Base-by-base conservation (phyloP, 2,797 vertebrate genomes). In the Sebastes kiyomatsui region DNA sequence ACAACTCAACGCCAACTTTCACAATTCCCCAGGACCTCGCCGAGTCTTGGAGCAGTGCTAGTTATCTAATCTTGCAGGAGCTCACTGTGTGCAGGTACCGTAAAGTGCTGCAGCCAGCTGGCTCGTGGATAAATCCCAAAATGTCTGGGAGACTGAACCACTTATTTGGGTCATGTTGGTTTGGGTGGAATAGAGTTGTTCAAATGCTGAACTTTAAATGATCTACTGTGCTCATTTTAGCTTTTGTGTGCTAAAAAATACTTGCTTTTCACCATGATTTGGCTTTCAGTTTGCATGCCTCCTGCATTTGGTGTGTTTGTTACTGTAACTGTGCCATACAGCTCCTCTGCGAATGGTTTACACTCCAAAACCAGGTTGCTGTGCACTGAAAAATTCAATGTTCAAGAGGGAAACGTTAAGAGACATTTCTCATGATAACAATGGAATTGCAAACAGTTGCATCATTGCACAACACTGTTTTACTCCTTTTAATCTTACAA, bases 401-500 rank as follows among this genome's bases (percentile, higher is more conserved):
- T 74, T 87, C 61, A 75, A 74, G 52, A 72, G 52, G 77, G 74
- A 80, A 87, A 80, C 3, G 2, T 73, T 75, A 83, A 81, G 74
- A 85, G 60, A 78, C 59, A 72, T 90, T 90, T 88, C 82, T 82
- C 73, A 27, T 67, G 76, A 72, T 79, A 90, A 91, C 84, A 90
- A 87, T 88, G 52, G 72, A 77, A 75, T 92, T 93, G 78, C 90
- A 80, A 88, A 82, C 42, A 73, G 78, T 94, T 95, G 88, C 91
- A 88, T 94, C 92, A 94, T 23, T 9, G 22, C 69, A 74, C 72
- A 88, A 80, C 67, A 77, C 64, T 54, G 89, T 62, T 81, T 80
- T 60, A 58, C 62, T 74, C 65, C 11, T 54, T 84, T 38, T 79
- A 77, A 80, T 71, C 68, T 79, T 71, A 81, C 75, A 85, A 80